These are phyloP conservation scores for Rhizomys pruinosus DNA, from an alignment of 2,113 vertebrate species.

Conservation along the genomic window DNA sequence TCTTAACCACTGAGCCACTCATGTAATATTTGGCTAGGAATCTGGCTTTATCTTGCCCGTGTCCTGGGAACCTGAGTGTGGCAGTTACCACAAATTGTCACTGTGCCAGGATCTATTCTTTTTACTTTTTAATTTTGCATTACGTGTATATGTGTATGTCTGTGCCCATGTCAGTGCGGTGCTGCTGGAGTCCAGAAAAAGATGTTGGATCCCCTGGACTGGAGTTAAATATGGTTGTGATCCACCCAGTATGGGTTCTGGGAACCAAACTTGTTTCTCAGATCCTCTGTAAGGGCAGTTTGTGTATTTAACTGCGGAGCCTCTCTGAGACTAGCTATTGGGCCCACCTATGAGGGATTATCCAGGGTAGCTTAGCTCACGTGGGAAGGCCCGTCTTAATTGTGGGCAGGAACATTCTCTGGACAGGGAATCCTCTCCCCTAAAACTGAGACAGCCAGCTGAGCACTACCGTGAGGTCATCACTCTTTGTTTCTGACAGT, in stretches of 20 bases:
- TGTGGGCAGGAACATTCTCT: too few relatives aligned
- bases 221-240: background rate
- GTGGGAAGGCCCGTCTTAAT: too few relatives aligned
- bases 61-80: background rate
- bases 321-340: too few relatives aligned
- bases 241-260: background rate
- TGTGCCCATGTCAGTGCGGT: background rate
- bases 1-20: too few relatives aligned
- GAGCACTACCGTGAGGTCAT: too few relatives aligned
- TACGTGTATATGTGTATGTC: background rate
- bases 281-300: background rate
- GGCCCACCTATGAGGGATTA: too few relatives aligned
- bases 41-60: background rate
- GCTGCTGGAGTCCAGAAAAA: background rate
- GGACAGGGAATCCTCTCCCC: too few relatives aligned
- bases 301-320: too few relatives aligned
- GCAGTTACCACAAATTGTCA: background rate
- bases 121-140: background rate
- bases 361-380: too few relatives aligned
- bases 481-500: too few relatives aligned
- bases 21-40: background rate
- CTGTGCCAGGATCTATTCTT: background rate
- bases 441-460: too few relatives aligned
- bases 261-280: background rate
- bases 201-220: background rate